Percentiles rank a stretch among this genome's conserved stretches.
Conservation (phyloP, 2,888 invertebrate species). For the Drosophila neotestacea region DNA sequence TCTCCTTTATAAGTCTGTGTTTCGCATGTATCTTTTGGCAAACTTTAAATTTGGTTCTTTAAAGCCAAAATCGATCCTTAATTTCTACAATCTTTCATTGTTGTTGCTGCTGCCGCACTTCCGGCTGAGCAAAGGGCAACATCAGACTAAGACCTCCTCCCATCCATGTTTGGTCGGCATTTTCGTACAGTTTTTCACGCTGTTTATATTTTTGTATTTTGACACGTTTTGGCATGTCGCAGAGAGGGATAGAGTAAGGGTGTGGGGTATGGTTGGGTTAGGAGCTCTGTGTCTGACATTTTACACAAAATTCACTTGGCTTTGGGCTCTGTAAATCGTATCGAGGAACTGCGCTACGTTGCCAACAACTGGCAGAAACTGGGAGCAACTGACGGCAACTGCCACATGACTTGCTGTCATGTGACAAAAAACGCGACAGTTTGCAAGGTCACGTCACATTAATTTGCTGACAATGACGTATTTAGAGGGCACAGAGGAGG, state of each 20-base stretch:
- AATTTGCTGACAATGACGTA: constrained; percentile 82
- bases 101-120: constrained; percentile 43
- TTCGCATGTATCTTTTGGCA: constrained; percentile 19
- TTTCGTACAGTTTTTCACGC: constrained; percentile 69
- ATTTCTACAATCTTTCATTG: constrained; percentile 1
- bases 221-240: constrained; percentile 77
- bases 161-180: constrained; percentile 36
- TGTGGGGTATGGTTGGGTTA: constrained; percentile 7
- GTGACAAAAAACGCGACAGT: constrained; percentile 77
- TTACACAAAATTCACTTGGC: constrained; percentile 77
- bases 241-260: constrained; percentile 9
- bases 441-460: constrained; percentile 82
- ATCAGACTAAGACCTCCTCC: constrained; percentile 32
- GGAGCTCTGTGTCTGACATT: constrained; percentile 60
- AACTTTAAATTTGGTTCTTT: constrained; percentile 38
- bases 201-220: constrained; percentile 78
- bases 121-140: constrained; percentile 48
- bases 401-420: constrained; percentile 68
- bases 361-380: constrained; percentile 25
- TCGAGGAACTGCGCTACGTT: constrained; percentile 61
- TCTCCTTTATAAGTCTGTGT: constrained; percentile 24
- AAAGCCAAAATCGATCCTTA: constrained; percentile 26
- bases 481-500: constrained; percentile 48
- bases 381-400: constrained; percentile 38
- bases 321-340: constrained; percentile 59